These are phyloP conservation scores for Mormyrops attenuatus DNA, from an alignment of 2,797 vertebrate species.

Conservation along the genomic window DNA sequence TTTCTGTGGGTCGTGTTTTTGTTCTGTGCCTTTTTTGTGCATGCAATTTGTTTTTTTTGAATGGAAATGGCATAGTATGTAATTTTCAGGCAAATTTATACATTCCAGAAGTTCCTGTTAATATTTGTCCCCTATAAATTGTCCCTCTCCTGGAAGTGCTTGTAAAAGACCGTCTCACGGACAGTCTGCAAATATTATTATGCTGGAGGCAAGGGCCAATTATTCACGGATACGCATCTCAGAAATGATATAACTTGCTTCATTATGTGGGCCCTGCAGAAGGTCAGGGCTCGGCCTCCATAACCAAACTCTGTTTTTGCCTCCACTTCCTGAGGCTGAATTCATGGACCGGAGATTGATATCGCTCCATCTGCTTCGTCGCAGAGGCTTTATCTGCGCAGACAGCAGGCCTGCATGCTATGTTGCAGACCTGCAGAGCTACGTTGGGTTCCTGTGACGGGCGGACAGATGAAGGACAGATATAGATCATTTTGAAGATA, in stretches of 20 bases:
- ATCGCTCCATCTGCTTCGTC: constrained; percentile 15
- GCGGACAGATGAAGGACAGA: not conserved
- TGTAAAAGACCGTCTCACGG: constrained; percentile 22
- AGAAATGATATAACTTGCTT: constrained; percentile 28
- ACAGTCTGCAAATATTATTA: constrained; percentile 39
- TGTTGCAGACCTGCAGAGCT: not conserved
- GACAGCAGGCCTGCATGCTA: not conserved
- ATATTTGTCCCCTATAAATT: constrained; percentile 6
- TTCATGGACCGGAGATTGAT: constrained; percentile 26
- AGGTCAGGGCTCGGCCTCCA: constrained; percentile 18
- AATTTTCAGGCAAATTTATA: not conserved
- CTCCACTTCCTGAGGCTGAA: constrained; percentile 21
- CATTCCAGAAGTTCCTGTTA: not conserved
- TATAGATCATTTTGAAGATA: constrained; percentile 15
- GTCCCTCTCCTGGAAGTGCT: constrained; percentile 20
- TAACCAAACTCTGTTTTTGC: constrained; percentile 24
- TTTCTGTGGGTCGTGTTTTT: not conserved
- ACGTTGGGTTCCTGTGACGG: not conserved
- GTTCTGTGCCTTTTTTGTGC: not conserved
- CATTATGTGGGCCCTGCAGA: constrained; percentile 27
- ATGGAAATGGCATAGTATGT: not conserved
- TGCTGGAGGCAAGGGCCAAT: constrained; percentile 14
- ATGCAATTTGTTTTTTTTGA: not conserved
- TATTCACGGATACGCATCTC: constrained; percentile 27
- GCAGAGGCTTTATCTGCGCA: not conserved